Conservation (phyloP, 2,888 invertebrate genomes). For the Netelia fuscicornis region DNA sequence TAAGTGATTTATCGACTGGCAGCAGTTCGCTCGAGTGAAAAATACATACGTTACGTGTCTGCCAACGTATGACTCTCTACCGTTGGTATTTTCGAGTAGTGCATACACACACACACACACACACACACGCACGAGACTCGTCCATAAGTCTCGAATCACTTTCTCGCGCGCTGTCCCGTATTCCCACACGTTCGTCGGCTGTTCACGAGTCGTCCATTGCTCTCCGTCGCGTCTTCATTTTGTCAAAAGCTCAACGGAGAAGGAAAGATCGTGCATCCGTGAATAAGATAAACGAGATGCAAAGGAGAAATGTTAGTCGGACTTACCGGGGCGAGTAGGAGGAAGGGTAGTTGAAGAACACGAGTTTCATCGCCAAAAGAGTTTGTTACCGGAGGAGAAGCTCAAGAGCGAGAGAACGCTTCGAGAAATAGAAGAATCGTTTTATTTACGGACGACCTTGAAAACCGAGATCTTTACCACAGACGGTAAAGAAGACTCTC, state of each 20-base stretch:
- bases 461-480: conserved; percentile 49
- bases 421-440: conserved; percentile 56
- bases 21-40: conserved; percentile 61
- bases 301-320: conserved; percentile 17
- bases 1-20: background rate
- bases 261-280: background rate
- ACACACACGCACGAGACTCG: background rate
- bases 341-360: conserved; percentile 32
- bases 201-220: conserved; percentile 42
- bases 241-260: conserved; percentile 39
- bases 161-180: background rate
- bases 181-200: background rate
- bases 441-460: conserved; percentile 69
- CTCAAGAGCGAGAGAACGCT: conserved; percentile 30
- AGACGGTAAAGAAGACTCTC: conserved; percentile 28
- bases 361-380: conserved; percentile 38
- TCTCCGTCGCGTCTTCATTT: conserved; percentile 50
- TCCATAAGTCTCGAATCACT: conserved; percentile 6
- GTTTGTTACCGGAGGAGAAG: conserved; percentile 54
- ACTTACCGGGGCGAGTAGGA: conserved; percentile 24
- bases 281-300: background rate
- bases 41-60: conserved; percentile 22
- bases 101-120: background rate
- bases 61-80: background rate
- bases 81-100: conserved; percentile 25